phyloP scores from a whole-genome alignment of 2,888 invertebrate genomes.

The Mechanitis mazaeus region DNA sequence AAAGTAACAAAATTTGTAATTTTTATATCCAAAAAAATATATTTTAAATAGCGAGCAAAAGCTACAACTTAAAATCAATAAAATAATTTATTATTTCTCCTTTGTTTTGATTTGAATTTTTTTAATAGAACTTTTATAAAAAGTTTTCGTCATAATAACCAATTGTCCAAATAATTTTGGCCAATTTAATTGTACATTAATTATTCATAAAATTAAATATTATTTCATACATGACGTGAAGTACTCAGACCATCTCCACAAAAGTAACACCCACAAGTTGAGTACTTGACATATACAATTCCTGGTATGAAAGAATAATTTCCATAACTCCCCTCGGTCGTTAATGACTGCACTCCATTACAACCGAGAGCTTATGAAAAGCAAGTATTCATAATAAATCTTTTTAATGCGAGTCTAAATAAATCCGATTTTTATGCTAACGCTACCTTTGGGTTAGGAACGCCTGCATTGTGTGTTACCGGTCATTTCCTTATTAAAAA shows the following conservation, averaged over 20 bases:
- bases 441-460: conserved; percentile 12
- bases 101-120: too few species aligned
- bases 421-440: conserved; percentile 13
- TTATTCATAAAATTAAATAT: neutral
- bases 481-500: neutral
- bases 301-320: conserved; percentile 6
- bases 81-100: too few species aligned
- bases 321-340: conserved; percentile 6
- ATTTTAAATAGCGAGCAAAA: too few species aligned
- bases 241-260: neutral
- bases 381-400: conserved; percentile 20
- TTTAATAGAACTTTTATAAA: too few species aligned
- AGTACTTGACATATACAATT: neutral
- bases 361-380: conserved; percentile 14
- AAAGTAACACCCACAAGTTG: neutral
- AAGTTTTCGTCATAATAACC: too few species aligned
- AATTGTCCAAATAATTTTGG: too few species aligned
- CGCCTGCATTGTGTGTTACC: conserved; percentile 9
- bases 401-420: conserved; percentile 24
- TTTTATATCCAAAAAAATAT: too few species aligned
- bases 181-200: too few species aligned
- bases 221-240: neutral
- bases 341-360: conserved; percentile 8
- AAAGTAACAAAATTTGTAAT: too few species aligned
- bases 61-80: too few species aligned